phyloP scores from a whole-genome alignment of 2,888 invertebrate genomes.

The Stomorhina lunata region DNA sequence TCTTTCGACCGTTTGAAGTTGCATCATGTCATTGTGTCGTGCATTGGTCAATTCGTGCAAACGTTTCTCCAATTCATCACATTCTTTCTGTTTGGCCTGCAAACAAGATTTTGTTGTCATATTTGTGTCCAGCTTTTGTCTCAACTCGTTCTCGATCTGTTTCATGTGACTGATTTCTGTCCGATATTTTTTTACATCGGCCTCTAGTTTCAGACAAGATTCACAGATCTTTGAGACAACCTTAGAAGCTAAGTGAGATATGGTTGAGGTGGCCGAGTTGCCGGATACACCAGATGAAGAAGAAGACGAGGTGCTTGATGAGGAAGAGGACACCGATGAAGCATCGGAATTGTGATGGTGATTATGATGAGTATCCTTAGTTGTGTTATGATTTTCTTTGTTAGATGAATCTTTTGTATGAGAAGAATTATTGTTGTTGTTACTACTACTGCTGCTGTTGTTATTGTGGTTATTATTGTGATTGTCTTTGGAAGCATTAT shows the following conservation, averaged over 20 bases:
- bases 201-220: constrained; percentile 78
- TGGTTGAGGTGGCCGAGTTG: constrained; percentile 74
- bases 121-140: constrained; percentile 81
- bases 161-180: constrained; percentile 79
- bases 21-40: constrained; percentile 89
- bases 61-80: constrained; percentile 92
- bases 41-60: constrained; percentile 87
- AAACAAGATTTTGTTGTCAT: constrained; percentile 88
- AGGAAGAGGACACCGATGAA: constrained; percentile 71
- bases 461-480: constrained; percentile 74
- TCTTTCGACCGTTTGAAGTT: constrained; percentile 88
- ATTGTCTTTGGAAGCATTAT: constrained; percentile 79
- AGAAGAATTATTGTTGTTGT: constrained; percentile 67
- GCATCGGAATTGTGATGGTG: constrained; percentile 67
- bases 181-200: constrained; percentile 79
- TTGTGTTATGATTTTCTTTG: constrained; percentile 59
- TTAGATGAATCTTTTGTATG: constrained; percentile 60
- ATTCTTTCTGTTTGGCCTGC: constrained; percentile 86
- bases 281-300: constrained; percentile 75
- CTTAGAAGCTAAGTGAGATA: constrained; percentile 78
- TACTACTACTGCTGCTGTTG: constrained; percentile 65
- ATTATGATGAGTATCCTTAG: constrained; percentile 61
- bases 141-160: constrained; percentile 79
- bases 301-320: constrained; percentile 69
- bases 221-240: constrained; percentile 79